Percentiles rank a stretch among this genome's conserved stretches.
These are phyloP conservation scores for Amazona ochrocephala DNA, from an alignment of 2,797 vertebrate genomes.

Conservation along the genomic window DNA sequence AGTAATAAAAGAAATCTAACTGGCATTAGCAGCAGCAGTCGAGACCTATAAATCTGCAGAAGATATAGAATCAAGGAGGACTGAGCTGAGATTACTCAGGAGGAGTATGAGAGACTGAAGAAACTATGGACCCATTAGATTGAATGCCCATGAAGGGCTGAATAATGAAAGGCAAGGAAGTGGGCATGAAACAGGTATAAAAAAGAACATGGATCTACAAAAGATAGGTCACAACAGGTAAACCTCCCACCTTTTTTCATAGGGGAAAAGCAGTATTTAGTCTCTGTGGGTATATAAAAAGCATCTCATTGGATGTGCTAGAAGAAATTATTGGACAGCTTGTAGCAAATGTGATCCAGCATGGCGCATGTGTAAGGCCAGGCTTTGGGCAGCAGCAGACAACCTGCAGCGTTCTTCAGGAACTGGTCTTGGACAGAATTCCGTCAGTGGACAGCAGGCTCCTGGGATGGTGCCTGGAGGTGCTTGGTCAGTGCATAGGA, in stretches of 20 bases:
- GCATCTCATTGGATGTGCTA: background rate
- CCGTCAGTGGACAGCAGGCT: background rate
- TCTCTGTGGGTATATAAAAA: background rate
- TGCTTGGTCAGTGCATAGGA: background rate
- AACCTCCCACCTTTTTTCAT: background rate
- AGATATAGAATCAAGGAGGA: background rate
- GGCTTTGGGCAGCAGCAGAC: background rate
- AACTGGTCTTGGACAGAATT: background rate
- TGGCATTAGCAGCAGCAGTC: background rate
- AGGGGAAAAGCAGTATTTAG: background rate
- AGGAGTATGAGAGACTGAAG: background rate
- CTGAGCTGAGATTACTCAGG: background rate
- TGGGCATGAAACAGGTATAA: background rate
- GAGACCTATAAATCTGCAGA: background rate
- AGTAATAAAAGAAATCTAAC: background rate
- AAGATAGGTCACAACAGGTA: background rate
- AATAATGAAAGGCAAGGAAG: background rate
- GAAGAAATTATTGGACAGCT: background rate
- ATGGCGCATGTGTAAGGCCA: fast-evolving
- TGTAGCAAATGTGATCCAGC: background rate
- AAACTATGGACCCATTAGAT: background rate
- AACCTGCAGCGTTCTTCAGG: background rate
- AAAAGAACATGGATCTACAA: background rate
- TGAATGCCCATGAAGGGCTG: background rate
- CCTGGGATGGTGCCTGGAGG: background rate